Evolutionary conservation across 2,113 vertebrate species (phyloP), one percentile per base, ranked within the genome.

Genomic region (Rhinogobius similis): DNA sequence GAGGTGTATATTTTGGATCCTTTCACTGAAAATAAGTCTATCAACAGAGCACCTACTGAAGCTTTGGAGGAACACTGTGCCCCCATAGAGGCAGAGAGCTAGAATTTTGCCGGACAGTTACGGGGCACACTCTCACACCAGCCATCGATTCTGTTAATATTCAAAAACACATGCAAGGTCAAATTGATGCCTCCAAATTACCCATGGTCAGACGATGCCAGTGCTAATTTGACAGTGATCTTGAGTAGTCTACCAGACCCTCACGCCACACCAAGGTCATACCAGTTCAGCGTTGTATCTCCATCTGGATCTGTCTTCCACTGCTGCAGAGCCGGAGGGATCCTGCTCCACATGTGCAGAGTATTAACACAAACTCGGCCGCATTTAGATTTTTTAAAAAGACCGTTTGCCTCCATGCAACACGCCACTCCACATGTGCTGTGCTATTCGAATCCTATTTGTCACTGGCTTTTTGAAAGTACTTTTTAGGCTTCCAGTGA

Each of bases 281-380:
- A 74, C 74, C 79, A 86, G 89, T 91, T 87, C 84, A 85, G 56
- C 53, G 56, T 44, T 27, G 56, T 72, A 82, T 83, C 86, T 81
- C 81, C 77, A 86, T 87, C 83, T 90, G 87, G 86, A 87, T 87
- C 82, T 14, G 67, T 56, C 68, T 77, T 71, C 46, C 23, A 11
- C 48, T 11, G 56, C 72, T 65, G 39, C 10, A 78, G 74, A 80
- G 83, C 83, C 68, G 4, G 76, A 77, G 86, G 87, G 82, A 74
- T 70, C 73, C 72, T 73, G 85, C 74, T 38, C 70, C 70, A 87
- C 88, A 89, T 89, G 87, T 91, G 88, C 73, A 63, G 74, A 68
- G 76, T 80, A 87, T 90, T 87, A 86, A 78, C 48, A 21, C 41
- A 13, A 77, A 70, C 76, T 78, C 50, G 7, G 44, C 69, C 66